Evolutionary conservation across 2,797 vertebrate species (phyloP).

Genomic region (Melanogrammus aeglefinus): DNA sequence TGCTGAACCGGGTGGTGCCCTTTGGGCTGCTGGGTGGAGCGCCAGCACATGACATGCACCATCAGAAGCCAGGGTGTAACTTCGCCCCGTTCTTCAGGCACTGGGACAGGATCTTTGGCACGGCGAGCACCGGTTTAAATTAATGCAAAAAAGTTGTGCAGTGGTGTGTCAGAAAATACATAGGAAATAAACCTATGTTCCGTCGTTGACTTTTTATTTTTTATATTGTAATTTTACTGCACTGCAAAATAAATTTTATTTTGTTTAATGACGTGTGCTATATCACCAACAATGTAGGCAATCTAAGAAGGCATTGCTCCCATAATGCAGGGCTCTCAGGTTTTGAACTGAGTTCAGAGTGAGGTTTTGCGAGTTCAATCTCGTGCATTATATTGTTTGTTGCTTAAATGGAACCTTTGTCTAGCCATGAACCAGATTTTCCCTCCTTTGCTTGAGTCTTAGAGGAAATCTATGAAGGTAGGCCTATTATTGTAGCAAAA

Average conservation of each 20-base stretch:
- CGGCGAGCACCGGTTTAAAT: conserved; percentile 44
- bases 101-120: conserved; percentile 76
- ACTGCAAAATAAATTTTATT: not conserved
- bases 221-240: not conserved
- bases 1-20: conserved; percentile 68
- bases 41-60: conserved; percentile 75
- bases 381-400: not conserved
- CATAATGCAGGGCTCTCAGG: not conserved
- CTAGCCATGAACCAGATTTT: not conserved
- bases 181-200: not conserved
- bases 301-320: not conserved
- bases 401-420: conserved; percentile 17
- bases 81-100: conserved; percentile 78
- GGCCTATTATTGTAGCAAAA: too few relatives aligned
- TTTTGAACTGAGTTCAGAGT: too few relatives aligned
- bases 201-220: not conserved
- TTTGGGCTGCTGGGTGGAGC: conserved; percentile 73
- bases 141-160: conserved; percentile 19
- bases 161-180: not conserved
- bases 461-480: too few relatives aligned
- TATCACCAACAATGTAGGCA: not conserved
- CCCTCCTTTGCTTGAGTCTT: not conserved
- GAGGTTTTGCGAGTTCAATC: too few relatives aligned
- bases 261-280: not conserved
- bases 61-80: conserved; percentile 73